A percentile compares a stretch with the other conserved stretches of the same genome.
Conservation (phyloP, 2,113 vertebrate species). For the Hippoglossus stenolepis region DNA sequence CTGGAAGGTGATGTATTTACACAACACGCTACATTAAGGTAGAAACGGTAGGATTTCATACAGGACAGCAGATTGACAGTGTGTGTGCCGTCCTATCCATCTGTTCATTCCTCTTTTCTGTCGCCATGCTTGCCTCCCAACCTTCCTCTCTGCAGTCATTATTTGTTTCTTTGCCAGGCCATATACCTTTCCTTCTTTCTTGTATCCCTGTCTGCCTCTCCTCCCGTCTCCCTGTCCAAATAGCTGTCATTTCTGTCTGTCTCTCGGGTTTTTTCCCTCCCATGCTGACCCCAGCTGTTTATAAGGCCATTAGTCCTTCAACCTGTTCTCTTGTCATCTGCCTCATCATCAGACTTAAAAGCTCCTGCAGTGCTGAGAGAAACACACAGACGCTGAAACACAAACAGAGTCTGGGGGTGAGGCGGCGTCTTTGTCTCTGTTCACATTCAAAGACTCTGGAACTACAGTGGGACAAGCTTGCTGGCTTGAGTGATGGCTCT, state of each 20-base stretch:
- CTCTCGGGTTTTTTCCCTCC: not conserved
- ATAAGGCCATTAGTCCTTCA: constrained; percentile 33
- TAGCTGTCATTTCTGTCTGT: not conserved
- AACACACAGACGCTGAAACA: not conserved
- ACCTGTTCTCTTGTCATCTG: constrained; percentile 25
- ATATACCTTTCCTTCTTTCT: constrained; percentile 5
- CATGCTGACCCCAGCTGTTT: constrained; percentile 13
- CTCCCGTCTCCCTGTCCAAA: constrained; percentile 1
- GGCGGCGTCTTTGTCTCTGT: not conserved
- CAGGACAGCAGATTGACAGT: constrained; percentile 1
- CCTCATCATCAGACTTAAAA: constrained; percentile 39
- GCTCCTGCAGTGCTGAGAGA: constrained; percentile 9
- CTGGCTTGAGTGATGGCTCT: constrained; percentile 17
- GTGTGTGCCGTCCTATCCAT: constrained; percentile 21
- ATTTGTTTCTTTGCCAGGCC: constrained; percentile 18
- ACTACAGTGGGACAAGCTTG: constrained; percentile 9
- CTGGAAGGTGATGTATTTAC: constrained; percentile 12
- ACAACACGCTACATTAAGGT: not conserved
- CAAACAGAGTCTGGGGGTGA: not conserved
- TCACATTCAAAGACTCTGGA: constrained; percentile 17
- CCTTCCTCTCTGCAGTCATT: constrained; percentile 16
- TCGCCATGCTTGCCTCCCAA: not conserved
- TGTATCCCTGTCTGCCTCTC: not conserved
- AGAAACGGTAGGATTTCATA: constrained; percentile 5
- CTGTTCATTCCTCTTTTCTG: constrained; percentile 4